Percentiles rank a stretch among this genome's conserved stretches.
These are phyloP conservation scores for Paedocypris micromegethes DNA, from an alignment of 2,797 vertebrate genomes.

Conservation along the genomic window DNA sequence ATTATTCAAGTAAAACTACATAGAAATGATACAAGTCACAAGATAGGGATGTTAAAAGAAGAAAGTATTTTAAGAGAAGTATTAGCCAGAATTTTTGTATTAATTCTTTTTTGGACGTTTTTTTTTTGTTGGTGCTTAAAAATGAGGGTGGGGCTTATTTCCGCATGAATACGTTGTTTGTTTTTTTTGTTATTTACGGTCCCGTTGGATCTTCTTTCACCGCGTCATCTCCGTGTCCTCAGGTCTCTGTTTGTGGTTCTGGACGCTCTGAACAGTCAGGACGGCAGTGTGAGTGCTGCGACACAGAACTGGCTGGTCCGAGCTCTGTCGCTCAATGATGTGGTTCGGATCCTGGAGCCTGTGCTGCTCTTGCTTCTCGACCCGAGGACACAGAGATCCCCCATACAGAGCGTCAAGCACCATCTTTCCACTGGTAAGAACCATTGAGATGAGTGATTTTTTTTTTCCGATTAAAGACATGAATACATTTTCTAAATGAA, in stretches of 20 bases:
- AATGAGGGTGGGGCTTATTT: no score
- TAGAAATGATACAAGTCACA: no score
- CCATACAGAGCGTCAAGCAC: conserved; percentile 79
- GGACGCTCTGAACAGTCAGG: conserved; percentile 84
- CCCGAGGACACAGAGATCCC: conserved; percentile 84
- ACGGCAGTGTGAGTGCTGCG: conserved; percentile 83
- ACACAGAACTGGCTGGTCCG: conserved; percentile 91
- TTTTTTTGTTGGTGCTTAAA: no score
- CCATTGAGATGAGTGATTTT: no score
- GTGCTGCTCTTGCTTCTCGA: conserved; percentile 88
- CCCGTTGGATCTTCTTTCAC: conserved; percentile 11
- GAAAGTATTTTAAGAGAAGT: no score
- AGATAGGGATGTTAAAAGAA: no score
- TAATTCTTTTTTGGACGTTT: no score
- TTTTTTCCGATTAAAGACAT: no score
- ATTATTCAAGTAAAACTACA: no score
- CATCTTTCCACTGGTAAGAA: conserved; percentile 74
- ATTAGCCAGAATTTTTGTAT: no score
- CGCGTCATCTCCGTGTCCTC: conserved; percentile 17
- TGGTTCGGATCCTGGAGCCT: conserved; percentile 88
- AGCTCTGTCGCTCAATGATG: conserved; percentile 85
- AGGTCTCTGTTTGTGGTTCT: conserved; percentile 94
- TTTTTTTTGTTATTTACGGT: not conserved
- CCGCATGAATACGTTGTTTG: not conserved
- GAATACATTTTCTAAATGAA: not conserved